phyloP scores from a whole-genome alignment of 2,113 vertebrate genomes.

The Corythoichthys intestinalis region DNA sequence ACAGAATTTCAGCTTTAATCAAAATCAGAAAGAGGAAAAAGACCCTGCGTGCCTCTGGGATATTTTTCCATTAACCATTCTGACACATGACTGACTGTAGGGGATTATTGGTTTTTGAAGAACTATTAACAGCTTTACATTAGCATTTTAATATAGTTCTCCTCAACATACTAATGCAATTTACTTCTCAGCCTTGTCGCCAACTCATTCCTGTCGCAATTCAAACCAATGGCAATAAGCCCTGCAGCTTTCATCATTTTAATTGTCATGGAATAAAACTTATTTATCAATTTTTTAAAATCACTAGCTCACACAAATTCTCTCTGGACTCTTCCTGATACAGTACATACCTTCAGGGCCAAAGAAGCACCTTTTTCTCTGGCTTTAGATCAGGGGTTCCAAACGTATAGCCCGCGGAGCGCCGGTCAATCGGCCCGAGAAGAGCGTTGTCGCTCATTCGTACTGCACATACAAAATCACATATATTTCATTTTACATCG shows the following conservation, averaged over 20 bases:
- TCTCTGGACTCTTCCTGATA: constrained; percentile 37
- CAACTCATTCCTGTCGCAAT: constrained; percentile 85
- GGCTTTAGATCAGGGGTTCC: neutral
- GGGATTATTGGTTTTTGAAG: constrained; percentile 99
- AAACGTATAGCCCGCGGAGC: too few species aligned
- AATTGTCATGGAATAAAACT: constrained; percentile 74
- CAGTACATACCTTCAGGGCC: constrained; percentile 7
- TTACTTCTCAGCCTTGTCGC: constrained; percentile 91
- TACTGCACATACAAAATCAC: too few species aligned
- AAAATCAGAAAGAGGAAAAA: constrained; percentile 91
- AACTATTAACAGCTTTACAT: constrained; percentile 99
- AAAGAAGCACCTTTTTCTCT: constrained; percentile 3
- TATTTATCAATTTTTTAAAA: constrained; percentile 68
- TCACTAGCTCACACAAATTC: constrained; percentile 25
- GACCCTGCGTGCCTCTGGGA: constrained; percentile 90
- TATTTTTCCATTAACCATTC: constrained; percentile 99
- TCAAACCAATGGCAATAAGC: constrained; percentile 72
- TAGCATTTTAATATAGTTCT: constrained; percentile 99
- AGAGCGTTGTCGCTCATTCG: too few species aligned
- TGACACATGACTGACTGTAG: constrained; percentile 99
- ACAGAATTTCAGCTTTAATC: constrained; percentile 94
- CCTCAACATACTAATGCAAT: constrained; percentile 92
- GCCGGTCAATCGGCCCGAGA: too few species aligned
- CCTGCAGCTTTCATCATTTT: constrained; percentile 73
- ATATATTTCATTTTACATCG: too few species aligned